Conservation (phyloP, 2,113 vertebrate species). For the Sylvicapra grimmia region DNA sequence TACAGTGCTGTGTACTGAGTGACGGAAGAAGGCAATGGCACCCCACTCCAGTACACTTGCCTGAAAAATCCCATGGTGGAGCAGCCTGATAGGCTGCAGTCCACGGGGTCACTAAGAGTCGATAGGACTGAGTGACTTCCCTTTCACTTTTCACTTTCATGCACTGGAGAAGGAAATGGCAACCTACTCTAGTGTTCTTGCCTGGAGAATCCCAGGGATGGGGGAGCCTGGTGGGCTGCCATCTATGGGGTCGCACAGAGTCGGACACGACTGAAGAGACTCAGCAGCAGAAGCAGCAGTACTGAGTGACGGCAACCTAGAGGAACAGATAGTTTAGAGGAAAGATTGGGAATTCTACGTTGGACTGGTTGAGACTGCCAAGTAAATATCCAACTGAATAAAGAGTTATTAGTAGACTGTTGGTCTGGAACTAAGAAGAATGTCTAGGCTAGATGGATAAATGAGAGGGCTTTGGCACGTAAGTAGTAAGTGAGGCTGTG, state of each 20-base stretch:
- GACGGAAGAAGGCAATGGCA: background rate
- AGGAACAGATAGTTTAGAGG: background rate
- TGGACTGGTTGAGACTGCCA: background rate
- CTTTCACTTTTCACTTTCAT: no score
- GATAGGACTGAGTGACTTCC: no score
- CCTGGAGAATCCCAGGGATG: no score
- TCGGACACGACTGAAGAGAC: fast-evolving
- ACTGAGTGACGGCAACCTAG: background rate
- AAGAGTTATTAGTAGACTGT: background rate
- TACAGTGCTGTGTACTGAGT: background rate
- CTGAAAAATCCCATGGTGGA: no score
- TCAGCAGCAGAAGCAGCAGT: no score
- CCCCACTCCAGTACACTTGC: no score
- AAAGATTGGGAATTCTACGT: background rate
- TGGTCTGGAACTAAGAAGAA: background rate
- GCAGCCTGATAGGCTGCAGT: no score
- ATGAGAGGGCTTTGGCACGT: background rate
- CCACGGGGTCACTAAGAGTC: no score
- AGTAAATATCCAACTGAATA: background rate
- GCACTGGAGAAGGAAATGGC: no score
- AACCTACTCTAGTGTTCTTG: no score
- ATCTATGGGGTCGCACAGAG: no score
- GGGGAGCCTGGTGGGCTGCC: no score
- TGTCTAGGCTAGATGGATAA: background rate
- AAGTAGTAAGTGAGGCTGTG: background rate